Evolutionary conservation across 2,797 vertebrate genomes (phyloP).

Genomic region (Urocyon cinereoargenteus): DNA sequence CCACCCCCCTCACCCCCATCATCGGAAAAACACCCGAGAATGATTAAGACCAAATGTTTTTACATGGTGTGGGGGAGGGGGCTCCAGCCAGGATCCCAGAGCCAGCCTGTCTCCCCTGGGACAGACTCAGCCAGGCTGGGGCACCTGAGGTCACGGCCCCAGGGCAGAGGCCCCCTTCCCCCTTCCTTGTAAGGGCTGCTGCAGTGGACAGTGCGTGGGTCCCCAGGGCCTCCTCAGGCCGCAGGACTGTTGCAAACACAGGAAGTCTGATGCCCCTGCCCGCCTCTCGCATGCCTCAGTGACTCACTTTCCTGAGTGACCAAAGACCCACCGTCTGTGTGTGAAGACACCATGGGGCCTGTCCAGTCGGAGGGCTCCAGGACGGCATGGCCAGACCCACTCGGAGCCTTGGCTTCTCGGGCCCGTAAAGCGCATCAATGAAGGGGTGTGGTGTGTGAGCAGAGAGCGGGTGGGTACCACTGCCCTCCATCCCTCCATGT

Average conservation of each 20-base stretch:
- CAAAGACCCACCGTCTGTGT: neutral
- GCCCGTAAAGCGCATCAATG: too few relatives aligned
- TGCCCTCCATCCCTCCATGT: rapidly evolving
- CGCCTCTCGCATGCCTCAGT: rapidly evolving
- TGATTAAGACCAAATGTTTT: constrained; percentile 65
- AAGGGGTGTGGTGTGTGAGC: neutral
- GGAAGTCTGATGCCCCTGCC: neutral
- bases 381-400: neutral
- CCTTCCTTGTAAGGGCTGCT: neutral
- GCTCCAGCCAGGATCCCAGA: neutral
- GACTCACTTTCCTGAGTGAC: neutral
- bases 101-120: neutral
- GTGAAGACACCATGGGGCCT: neutral
- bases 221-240: neutral
- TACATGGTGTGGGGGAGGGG: neutral
- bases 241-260: neutral
- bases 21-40: constrained; percentile 42
- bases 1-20: neutral
- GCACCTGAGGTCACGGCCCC: neutral
- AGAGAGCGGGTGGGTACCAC: neutral
- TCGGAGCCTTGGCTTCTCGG: neutral
- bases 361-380: neutral
- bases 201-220: rapidly evolving
- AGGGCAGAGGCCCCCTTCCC: neutral
- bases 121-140: neutral